Evolutionary conservation across 2,113 vertebrate species (phyloP).

Genomic region (Phoenicopterus ruber): DNA sequence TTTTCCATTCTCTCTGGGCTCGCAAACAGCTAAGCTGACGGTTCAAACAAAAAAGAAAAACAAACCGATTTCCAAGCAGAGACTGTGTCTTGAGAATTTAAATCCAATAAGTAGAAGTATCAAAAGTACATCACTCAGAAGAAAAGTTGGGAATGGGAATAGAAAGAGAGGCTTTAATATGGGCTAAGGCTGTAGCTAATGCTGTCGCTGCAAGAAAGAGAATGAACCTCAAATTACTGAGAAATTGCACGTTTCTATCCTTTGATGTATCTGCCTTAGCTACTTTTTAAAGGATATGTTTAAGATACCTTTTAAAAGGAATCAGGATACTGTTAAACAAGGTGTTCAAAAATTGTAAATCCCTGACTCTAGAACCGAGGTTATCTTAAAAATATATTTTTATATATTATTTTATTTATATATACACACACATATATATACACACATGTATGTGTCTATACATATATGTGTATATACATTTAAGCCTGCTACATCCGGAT

Average conservation of each 20-base stretch:
- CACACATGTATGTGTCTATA: accelerated
- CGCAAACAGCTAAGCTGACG: background rate
- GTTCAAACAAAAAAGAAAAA: constrained; percentile 14
- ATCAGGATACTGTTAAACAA: background rate
- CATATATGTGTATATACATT: too few species aligned
- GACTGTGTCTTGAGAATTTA: background rate
- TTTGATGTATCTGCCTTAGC: background rate
- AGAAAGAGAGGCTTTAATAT: background rate
- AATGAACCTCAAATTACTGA: background rate
- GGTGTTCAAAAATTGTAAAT: background rate
- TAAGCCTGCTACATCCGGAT: background rate
- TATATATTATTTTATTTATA: background rate
- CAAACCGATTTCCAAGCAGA: background rate
- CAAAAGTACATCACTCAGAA: background rate
- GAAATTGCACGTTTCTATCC: background rate
- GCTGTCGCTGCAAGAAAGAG: background rate
- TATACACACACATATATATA: accelerated
- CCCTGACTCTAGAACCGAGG: background rate
- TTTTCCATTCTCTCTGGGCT: constrained; percentile 33
- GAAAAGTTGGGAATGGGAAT: background rate
- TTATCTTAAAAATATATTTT: background rate
- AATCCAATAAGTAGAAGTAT: background rate
- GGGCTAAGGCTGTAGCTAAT: background rate
- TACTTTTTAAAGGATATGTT: background rate
- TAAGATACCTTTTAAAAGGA: background rate